Conservation (phyloP, 2,797 vertebrate species). For the Clarias pachynema region DNA sequence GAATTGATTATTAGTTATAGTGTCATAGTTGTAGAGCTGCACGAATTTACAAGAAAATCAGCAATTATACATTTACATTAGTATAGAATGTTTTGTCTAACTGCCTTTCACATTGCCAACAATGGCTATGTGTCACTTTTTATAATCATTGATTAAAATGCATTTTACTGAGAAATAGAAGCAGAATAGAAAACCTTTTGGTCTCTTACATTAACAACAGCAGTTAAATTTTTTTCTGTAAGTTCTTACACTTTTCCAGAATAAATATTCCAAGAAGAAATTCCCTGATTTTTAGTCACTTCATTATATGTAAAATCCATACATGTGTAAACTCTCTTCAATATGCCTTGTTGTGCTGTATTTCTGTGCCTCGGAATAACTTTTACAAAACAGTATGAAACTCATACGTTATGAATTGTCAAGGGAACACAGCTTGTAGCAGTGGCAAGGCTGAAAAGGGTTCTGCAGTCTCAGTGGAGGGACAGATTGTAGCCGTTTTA, state of each 20-base stretch:
- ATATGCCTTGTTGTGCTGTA: background rate
- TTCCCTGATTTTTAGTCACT: background rate
- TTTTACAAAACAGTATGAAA: slow-evolving; percentile 19
- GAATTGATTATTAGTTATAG: slow-evolving; percentile 70
- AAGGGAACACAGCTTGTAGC: slow-evolving; percentile 76
- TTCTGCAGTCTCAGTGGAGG: slow-evolving; percentile 62
- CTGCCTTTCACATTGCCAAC: slow-evolving; percentile 78
- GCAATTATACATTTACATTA: slow-evolving; percentile 74
- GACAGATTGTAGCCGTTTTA: slow-evolving; percentile 69
- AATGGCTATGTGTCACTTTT: slow-evolving; percentile 82
- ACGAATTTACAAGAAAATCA: slow-evolving; percentile 73
- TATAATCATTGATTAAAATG: slow-evolving; percentile 72
- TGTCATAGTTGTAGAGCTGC: slow-evolving; percentile 77
- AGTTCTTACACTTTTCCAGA: slow-evolving; percentile 75
- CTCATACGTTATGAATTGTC: slow-evolving; percentile 40
- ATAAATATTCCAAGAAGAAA: slow-evolving; percentile 24
- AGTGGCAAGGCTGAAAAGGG: slow-evolving; percentile 73
- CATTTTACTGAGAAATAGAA: slow-evolving; percentile 75
- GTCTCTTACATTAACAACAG: slow-evolving; percentile 69
- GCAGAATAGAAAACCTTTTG: slow-evolving; percentile 66
- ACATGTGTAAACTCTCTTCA: background rate
- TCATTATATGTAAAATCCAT: background rate
- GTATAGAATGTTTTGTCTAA: slow-evolving; percentile 77
- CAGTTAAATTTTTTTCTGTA: slow-evolving; percentile 73
- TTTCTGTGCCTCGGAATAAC: slow-evolving; percentile 1